These are phyloP conservation scores for Drosophila lacertosa DNA, from an alignment of 1,140 invertebrate species.

Conservation along the genomic window DNA sequence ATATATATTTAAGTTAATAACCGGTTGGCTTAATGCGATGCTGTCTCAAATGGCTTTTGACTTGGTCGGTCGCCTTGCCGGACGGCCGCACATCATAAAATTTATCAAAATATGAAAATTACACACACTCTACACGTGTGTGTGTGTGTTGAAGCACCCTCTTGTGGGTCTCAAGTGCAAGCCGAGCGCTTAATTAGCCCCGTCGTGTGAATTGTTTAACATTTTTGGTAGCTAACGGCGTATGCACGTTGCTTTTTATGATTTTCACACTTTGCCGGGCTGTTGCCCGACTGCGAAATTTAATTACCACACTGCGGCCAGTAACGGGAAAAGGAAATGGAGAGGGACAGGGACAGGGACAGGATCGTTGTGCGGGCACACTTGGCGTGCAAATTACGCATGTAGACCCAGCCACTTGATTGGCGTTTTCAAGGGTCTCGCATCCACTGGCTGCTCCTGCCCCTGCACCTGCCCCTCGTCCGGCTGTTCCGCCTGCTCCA, in stretches of 20 bases:
- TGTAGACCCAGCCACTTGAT: conserved; percentile 76
- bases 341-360: background rate
- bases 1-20: conserved; percentile 76
- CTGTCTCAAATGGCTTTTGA: conserved; percentile 39
- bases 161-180: conserved; percentile 54
- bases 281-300: conserved; percentile 58
- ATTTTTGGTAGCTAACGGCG: conserved; percentile 70
- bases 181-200: conserved; percentile 74
- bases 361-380: conserved; percentile 21
- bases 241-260: conserved; percentile 75
- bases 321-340: no score
- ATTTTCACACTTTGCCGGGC: conserved; percentile 71
- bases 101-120: conserved; percentile 79
- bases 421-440: conserved; percentile 74
- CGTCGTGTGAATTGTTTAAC: conserved; percentile 75
- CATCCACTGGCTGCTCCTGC: background rate
- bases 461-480: background rate
- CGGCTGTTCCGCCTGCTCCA: background rate
- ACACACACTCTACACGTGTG: conserved; percentile 37
- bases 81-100: conserved; percentile 65
- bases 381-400: conserved; percentile 78
- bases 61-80: conserved; percentile 30
- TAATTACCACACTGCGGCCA: conserved; percentile 64
- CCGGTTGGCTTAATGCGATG: conserved; percentile 53
- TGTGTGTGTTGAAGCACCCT: conserved; percentile 18